These are phyloP conservation scores for Micrastur ruficollis DNA, from an alignment of 2,797 vertebrate genomes.

Conservation along the genomic window DNA sequence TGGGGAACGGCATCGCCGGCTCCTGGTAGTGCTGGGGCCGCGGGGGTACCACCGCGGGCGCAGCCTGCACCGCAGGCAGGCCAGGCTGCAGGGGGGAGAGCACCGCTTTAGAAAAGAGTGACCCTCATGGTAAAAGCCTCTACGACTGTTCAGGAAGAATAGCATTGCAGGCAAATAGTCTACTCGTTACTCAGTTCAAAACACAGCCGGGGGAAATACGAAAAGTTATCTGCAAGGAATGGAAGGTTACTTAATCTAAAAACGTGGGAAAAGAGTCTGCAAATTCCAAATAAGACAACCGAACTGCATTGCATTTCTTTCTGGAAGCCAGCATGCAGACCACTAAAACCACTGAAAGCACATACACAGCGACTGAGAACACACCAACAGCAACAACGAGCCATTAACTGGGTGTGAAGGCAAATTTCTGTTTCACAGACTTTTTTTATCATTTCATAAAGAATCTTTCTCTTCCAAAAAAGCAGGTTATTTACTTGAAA, in stretches of 20 bases:
- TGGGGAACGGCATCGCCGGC: slow-evolving; percentile 58
- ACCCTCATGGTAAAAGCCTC: fast-evolving
- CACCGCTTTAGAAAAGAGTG: background rate
- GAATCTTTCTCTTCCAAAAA: background rate
- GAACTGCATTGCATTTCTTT: background rate
- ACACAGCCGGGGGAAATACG: background rate
- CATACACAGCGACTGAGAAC: background rate
- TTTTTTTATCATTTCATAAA: background rate
- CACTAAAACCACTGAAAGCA: background rate
- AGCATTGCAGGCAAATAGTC: fast-evolving
- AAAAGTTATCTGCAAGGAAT: background rate
- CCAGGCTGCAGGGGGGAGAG: slow-evolving; percentile 62
- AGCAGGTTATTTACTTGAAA: background rate
- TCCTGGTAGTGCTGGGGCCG: slow-evolving; percentile 76
- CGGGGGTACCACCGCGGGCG: slow-evolving; percentile 29
- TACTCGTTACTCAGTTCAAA: fast-evolving
- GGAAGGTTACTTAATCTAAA: background rate
- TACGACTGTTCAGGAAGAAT: fast-evolving
- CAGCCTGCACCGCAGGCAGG: slow-evolving; percentile 39
- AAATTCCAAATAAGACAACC: background rate
- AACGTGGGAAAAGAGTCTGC: fast-evolving
- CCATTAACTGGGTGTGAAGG: too few species aligned
- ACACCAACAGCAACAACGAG: background rate
- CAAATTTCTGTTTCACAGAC: too few species aligned
- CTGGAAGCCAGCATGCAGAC: background rate